These are phyloP conservation scores for Coracias cyanogaster DNA, from an alignment of 2,797 vertebrate genomes.

Conservation along the genomic window DNA sequence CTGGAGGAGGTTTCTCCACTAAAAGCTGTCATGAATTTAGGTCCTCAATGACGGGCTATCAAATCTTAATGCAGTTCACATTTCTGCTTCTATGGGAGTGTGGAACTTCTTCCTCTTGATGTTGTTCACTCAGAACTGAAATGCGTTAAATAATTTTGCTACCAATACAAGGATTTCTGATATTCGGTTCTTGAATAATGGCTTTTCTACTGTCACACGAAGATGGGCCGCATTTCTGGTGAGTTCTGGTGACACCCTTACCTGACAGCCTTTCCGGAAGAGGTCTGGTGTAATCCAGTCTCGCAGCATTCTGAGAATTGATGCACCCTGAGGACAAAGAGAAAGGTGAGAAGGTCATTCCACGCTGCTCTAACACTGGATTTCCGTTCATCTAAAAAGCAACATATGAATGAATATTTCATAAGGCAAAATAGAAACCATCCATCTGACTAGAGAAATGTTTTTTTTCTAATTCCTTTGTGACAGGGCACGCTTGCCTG, in stretches of 20 bases:
- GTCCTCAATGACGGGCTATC: neutral
- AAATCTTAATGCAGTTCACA: neutral
- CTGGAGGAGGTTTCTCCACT: neutral
- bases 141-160: neutral
- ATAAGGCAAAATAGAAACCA: neutral
- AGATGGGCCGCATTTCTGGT: neutral
- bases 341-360: neutral
- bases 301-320: slow-evolving; percentile 93
- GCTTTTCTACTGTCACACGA: neutral
- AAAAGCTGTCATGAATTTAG: neutral
- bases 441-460: neutral
- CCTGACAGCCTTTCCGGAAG: slow-evolving; percentile 91
- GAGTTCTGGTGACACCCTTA: slow-evolving; percentile 47
- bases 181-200: neutral
- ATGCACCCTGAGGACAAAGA: slow-evolving; percentile 85
- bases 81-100: neutral
- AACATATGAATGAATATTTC: neutral
- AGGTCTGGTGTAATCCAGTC: slow-evolving; percentile 88
- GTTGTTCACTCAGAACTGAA: neutral
- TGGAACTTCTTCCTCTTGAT: neutral
- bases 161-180: neutral
- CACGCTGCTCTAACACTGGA: neutral
- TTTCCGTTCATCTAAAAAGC: neutral
- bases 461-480: neutral
- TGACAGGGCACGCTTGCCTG: neutral